Evolutionary conservation across 1,140 invertebrate species (phyloP), one percentile per base, ranked within the genome.

Genomic region (Meloidogyne floridensis): DNA sequence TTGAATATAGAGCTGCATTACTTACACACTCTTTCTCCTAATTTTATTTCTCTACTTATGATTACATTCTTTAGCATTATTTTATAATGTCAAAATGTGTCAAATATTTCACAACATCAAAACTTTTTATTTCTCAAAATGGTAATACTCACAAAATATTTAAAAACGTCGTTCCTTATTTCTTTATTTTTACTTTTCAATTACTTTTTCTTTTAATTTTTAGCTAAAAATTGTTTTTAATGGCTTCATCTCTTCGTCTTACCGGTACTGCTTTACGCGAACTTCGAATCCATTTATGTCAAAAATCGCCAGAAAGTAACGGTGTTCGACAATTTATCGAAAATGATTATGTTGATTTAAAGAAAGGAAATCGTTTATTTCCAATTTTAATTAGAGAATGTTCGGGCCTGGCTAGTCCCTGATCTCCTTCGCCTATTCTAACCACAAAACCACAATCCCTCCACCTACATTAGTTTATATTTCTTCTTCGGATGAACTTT

Each of bases 351-450:
- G 94, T 96, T 0, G 91, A 92, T 47, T 86, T 98, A 80, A 98
- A 98, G 91, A 94, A 94, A 88, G 92, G 91, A 2, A 98, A 98
- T 91, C 95, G 95, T 0, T 93, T 93, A 81, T 94, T 96, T 86
- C 95, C 96, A 0, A 94, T 98, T 86, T 91, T 98, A 72, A 94
- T 98, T 74, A 92, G 96, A 70, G 96, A 98, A 92, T 97, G 95
- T 90, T 94, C 93, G 80, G 93, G 93, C 96, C 96, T 0, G 92
- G 95, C 95, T 8, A 93, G 96, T 72, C 8, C 47, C 71, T 32
- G 32, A 32, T 32, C 32, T 82, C 20, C 32, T 32, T 32, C 32
- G 32, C 2, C 32, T 32, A 32, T 32, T 32, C 32, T 32, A 32
- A 32, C 32, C 32, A 32, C 32, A 32, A 32, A 32, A 32, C 32